Evolutionary conservation across 1,140 invertebrate genomes (phyloP).

Genomic region (Drosophila murphyi): DNA sequence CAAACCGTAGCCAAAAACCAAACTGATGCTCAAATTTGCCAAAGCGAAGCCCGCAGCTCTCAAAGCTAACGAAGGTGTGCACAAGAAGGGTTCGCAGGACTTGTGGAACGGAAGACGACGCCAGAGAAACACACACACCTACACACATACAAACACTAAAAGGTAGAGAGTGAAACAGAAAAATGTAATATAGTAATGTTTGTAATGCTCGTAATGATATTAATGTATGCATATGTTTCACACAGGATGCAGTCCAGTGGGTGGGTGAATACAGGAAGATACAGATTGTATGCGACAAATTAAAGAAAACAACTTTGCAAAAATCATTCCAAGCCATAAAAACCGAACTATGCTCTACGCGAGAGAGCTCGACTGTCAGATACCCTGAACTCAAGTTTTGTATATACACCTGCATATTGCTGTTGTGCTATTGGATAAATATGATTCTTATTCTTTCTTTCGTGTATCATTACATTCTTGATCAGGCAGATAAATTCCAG

Average conservation of each 20-base stretch:
- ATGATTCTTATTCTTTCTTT: no score
- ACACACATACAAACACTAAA: not conserved
- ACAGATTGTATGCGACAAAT: slow-evolving; percentile 54
- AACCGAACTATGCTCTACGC: not conserved
- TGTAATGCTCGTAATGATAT: slow-evolving; percentile 56
- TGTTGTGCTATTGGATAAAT: no score
- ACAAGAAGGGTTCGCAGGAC: slow-evolving; percentile 44
- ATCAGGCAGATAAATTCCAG: no score
- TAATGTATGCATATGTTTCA: slow-evolving; percentile 78
- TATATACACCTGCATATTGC: no score
- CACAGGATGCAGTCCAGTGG: slow-evolving; percentile 52
- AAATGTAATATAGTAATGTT: slow-evolving; percentile 77
- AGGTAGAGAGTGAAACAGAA: not conserved
- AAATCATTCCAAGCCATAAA: slow-evolving; percentile 27
- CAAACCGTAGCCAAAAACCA: slow-evolving; percentile 68
- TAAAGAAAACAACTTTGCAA: slow-evolving; percentile 48
- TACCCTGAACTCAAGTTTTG: no score
- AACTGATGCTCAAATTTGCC: slow-evolving; percentile 61
- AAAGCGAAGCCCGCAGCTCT: slow-evolving; percentile 51
- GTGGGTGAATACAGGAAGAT: slow-evolving; percentile 28
- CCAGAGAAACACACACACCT: slow-evolving; percentile 11
- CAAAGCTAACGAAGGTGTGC: slow-evolving; percentile 57
- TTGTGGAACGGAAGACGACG: slow-evolving; percentile 59
- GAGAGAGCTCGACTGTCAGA: no score
- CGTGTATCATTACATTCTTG: no score